Conservation (phyloP, 2,113 vertebrate species). For the Eira barbara region DNA sequence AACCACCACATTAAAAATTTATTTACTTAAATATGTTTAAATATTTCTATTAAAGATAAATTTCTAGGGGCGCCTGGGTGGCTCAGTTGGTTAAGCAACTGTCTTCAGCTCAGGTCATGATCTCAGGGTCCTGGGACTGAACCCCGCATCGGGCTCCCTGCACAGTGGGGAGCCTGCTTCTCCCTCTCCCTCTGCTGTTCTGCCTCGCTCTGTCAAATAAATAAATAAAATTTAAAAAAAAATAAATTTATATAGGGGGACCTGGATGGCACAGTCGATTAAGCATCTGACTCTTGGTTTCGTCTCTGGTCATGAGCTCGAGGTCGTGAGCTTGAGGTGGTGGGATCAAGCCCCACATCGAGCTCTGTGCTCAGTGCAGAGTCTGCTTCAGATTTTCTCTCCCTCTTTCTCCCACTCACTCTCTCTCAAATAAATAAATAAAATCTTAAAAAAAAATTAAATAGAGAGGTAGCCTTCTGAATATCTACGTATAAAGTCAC, state of each 20-base stretch:
- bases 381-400: not conserved
- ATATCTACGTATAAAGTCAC: not conserved
- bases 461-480: not conserved
- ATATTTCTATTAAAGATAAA: not conserved
- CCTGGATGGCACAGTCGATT: not conserved
- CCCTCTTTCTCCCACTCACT: not conserved
- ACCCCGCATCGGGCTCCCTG: no score
- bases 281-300: not conserved
- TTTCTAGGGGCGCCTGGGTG: not conserved
- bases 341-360: not conserved
- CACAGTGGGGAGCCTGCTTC: no score
- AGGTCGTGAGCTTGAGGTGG: not conserved
- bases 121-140: no score
- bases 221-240: slow-evolving; percentile 26
- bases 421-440: not conserved
- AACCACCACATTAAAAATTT: not conserved
- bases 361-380: not conserved
- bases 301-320: not conserved
- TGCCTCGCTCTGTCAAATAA: not conserved
- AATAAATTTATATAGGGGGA: not conserved
- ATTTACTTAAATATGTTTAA: not conserved
- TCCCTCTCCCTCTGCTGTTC: no score
- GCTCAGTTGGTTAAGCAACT: not conserved
- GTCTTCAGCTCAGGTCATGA: not conserved
- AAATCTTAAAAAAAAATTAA: not conserved